These are phyloP conservation scores for Drosophila triauraria DNA, from an alignment of 1,140 invertebrate genomes.

Conservation along the genomic window DNA sequence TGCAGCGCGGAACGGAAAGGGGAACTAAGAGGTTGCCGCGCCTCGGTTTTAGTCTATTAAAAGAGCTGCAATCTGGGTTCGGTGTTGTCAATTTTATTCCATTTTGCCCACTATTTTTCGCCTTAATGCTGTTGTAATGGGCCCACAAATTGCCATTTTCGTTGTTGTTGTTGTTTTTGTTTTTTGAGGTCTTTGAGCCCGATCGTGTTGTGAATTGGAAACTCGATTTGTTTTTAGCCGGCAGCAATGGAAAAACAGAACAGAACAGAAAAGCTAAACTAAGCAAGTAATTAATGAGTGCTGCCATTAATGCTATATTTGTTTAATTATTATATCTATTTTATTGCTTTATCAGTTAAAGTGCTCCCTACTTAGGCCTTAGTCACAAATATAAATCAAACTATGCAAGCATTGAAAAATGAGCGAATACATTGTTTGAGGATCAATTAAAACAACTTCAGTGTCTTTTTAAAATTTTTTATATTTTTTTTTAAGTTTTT, in stretches of 20 bases:
- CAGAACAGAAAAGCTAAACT: conserved; percentile 23
- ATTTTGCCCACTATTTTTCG: conserved; percentile 26
- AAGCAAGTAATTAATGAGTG: conserved; percentile 23
- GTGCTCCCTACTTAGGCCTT: no score
- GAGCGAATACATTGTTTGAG: background rate
- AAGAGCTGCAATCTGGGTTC: conserved; percentile 51
- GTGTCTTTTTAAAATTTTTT: no score
- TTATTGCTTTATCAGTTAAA: background rate
- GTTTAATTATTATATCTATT: background rate
- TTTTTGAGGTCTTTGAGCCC: conserved; percentile 38
- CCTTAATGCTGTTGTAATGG: conserved; percentile 75
- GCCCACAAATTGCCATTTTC: conserved; percentile 72
- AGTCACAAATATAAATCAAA: no score
- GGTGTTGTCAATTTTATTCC: conserved; percentile 45
- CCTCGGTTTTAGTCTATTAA: conserved; percentile 67
- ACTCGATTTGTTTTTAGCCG: conserved; percentile 51
- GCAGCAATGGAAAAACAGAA: conserved; percentile 23
- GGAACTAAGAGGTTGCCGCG: conserved; percentile 43
- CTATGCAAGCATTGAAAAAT: no score
- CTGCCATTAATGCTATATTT: background rate
- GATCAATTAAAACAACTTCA: background rate
- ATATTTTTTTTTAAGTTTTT: no score
- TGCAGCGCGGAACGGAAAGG: background rate
- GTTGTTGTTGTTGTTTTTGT: conserved; percentile 29
- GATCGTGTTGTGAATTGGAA: conserved; percentile 68